Evolutionary conservation across 2,888 invertebrate genomes (phyloP).

Genomic region (Stegana nigrithorax): DNA sequence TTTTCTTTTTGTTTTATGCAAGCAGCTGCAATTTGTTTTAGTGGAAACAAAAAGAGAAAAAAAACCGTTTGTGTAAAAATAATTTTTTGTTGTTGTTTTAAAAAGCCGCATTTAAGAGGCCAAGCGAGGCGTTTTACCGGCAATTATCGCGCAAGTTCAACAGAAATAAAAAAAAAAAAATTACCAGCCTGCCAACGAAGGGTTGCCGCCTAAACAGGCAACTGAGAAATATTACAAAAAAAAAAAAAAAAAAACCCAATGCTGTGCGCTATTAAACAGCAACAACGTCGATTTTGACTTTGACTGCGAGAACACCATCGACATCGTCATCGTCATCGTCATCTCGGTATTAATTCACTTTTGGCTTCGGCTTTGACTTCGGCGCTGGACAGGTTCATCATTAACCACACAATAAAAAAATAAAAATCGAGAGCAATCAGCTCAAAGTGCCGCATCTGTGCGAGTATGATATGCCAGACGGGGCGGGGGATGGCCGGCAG

Average conservation of each 20-base stretch:
- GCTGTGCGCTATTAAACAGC: slow-evolving; percentile 11
- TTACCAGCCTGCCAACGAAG: background rate
- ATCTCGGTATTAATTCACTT: slow-evolving; percentile 31
- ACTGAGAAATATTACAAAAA: background rate
- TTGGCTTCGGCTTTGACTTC: background rate
- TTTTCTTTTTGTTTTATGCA: background rate
- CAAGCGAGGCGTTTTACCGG: slow-evolving; percentile 61
- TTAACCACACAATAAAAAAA: slow-evolving; percentile 42
- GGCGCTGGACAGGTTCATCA: slow-evolving; percentile 40
- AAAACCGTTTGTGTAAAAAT: slow-evolving; percentile 24
- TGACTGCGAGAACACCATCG: slow-evolving; percentile 24
- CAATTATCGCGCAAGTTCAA: slow-evolving; percentile 53
- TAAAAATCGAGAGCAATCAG: slow-evolving; percentile 15
- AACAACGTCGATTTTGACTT: slow-evolving; percentile 6
- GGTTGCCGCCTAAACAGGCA: slow-evolving; percentile 1
- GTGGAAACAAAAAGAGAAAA: slow-evolving; percentile 30
- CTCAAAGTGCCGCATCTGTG: slow-evolving; percentile 12
- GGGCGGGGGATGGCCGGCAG: slow-evolving; percentile 6
- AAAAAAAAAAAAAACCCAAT: slow-evolving; percentile 3
- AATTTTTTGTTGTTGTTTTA: slow-evolving; percentile 25
- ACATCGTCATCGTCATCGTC: slow-evolving; percentile 34
- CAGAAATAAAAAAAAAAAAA: background rate
- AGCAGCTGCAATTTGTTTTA: slow-evolving; percentile 54
- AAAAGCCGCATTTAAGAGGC: slow-evolving; percentile 53
- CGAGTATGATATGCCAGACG: slow-evolving; percentile 23